Base-by-base conservation (phyloP, 2,888 invertebrate species). In the Endomychus coccineus region DNA sequence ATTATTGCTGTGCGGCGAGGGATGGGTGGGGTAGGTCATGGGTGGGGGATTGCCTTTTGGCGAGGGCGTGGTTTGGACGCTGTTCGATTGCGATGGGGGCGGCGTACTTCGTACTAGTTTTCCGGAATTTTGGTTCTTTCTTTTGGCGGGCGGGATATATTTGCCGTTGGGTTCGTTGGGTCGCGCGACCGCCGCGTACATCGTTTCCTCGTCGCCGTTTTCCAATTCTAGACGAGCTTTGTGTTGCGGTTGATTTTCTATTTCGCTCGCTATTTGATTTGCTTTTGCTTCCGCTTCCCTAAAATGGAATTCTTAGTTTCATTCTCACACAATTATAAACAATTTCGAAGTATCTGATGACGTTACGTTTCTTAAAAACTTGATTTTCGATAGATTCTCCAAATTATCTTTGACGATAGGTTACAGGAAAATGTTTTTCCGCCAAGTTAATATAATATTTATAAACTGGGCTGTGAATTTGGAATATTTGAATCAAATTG, bases 161-260 rank as follows among this genome's bases (percentile, higher is more conserved):
- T 83, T 83, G 17, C 77, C 79, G 22, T 37, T 37, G 11, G 27
- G 5, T 4, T 33, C 32, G 19, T 15, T 33, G 4, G 82, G 80
- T 32, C 86, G 71, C 42, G 78, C 74, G 11, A 94, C 95, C 7
- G 94, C 85, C 31, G 92, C 90, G 68, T 78, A 92, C 50, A 77
- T 59, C 44, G 88, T 80, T 64, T 94, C 94, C 58, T 92, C 91
- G 58, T 90, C 88, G 0, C 88, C 91, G 66, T 92, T 92, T 68
- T 95, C 94, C 19, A 94, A 64, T 49, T 88, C 89, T 30, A 83
- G 73, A 45, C 89, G 77, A 21, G 82, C 80, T 59, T 83, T 84
- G 59, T 90, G 87, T 36, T 76, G 71, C 1, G 87, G 83, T 56
- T 85, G 84, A 56, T 74, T 81, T 62, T 96, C 95, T 44, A 97